These are phyloP conservation scores for Platysteira castanea DNA, from an alignment of 2,113 vertebrate genomes.

Conservation along the genomic window DNA sequence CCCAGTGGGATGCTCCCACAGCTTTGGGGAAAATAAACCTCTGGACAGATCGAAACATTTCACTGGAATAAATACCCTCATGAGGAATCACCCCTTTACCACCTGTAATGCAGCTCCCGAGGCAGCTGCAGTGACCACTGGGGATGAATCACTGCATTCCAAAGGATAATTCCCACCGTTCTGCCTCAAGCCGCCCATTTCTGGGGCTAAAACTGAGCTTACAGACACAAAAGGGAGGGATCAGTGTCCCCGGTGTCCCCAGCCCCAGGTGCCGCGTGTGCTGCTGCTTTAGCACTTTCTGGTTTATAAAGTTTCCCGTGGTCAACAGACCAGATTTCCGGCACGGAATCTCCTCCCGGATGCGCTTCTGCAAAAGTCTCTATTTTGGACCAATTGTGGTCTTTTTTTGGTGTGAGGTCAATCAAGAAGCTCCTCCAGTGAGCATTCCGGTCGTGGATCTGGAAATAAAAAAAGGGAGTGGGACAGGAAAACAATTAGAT, in stretches of 20 bases:
- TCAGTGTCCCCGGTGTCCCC: rapidly evolving
- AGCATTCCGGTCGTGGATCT: constrained; percentile 67
- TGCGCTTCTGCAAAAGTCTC: neutral
- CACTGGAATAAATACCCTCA: neutral
- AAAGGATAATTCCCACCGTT: too few species aligned
- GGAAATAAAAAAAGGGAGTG: neutral
- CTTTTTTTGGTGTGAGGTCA: constrained; percentile 64
- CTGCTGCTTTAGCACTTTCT: neutral
- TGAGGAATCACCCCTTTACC: neutral
- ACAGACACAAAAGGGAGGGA: neutral
- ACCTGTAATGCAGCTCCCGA: neutral
- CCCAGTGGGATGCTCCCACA: neutral
- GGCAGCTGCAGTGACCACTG: neutral
- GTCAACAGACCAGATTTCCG: neutral
- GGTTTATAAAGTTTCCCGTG: neutral
- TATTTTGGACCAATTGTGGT: constrained; percentile 72
- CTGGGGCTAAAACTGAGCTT: neutral
- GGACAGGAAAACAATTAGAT: neutral
- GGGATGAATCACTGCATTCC: neutral
- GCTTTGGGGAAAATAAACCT: neutral
- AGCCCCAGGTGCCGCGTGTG: neutral
- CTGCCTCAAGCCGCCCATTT: rapidly evolving
- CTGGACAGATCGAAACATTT: too few species aligned
- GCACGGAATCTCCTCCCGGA: neutral
- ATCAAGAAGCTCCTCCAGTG: constrained; percentile 70